Base-by-base conservation (phyloP, 2,797 vertebrate species). In the Phylloscopus collybita region DNA sequence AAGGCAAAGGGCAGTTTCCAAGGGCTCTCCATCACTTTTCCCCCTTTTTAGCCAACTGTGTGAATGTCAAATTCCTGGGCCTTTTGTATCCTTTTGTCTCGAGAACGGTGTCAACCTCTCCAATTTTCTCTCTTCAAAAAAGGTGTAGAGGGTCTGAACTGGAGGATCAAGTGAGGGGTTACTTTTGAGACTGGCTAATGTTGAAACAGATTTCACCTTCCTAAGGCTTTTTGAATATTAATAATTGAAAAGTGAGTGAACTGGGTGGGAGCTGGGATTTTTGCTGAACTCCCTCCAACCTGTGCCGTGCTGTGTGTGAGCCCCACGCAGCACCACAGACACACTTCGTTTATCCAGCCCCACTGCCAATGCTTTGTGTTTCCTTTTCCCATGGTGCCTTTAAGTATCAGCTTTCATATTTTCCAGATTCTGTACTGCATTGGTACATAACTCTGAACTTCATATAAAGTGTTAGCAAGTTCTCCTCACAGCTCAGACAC, bases 101-200 rank as follows among this genome's bases (percentile, higher is more conserved):
- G 1, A 57, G 51, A 32, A 20, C 40, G 11, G 6, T n/a, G n/a
- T 3, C 1, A 1, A 3, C 36, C 49, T 36, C 0, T 27, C 18
- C 29, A 18, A 4, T 60, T 57, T 51, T 29, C 17, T 65, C 10
- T 42, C 38, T n/a, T 29, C 11, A 32, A 13, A 26, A 74, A n/a
- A n/a, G 65, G 36, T 23, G 40, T 2, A 25, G 26, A 38, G 34
- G 18, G 16, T 36, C 10, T 66, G 51, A 83, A 51, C 8, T 27
- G 45, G 50, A 72, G 27, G 54, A 27, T 66, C 54, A 27, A 53
- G 9, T 16, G 16, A 59, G 14, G 71, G 30, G 60, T 72, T 64
- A 7, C 42, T 72, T 82, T 53, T 72, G 62, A 61, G 26, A 7
- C 34, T 60, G 65, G 11, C n/a, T 45, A 3, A 27, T 15, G 15